A percentile compares a stretch with the other conserved stretches of the same genome.
phyloP scores from a whole-genome alignment of 2,888 invertebrate species.

The Sarcophaga carnaria region DNA sequence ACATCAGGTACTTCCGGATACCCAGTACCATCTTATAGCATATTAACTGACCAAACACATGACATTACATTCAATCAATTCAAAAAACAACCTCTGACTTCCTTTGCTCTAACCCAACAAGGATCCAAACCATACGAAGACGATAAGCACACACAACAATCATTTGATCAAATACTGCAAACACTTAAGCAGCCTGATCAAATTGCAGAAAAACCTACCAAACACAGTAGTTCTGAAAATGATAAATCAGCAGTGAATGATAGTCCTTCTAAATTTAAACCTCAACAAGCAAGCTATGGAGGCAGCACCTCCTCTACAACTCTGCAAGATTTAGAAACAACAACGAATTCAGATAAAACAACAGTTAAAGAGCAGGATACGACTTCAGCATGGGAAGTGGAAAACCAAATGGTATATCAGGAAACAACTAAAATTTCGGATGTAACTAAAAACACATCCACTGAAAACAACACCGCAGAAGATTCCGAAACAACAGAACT shows the following conservation, averaged over 20 bases:
- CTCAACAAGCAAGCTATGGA: constrained; percentile 70
- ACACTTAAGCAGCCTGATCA: constrained; percentile 73
- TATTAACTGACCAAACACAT: constrained; percentile 46
- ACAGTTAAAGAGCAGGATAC: constrained; percentile 68
- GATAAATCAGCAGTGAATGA: neutral
- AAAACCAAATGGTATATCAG: constrained; percentile 68
- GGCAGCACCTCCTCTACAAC: constrained; percentile 73
- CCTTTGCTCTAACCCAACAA: constrained; percentile 68
- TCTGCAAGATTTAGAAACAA: constrained; percentile 70
- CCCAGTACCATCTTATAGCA: constrained; percentile 74
- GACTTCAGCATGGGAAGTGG: constrained; percentile 69
- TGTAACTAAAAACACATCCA: constrained; percentile 37
- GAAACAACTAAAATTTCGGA: constrained; percentile 63
- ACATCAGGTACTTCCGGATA: constrained; percentile 72
- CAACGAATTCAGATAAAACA: constrained; percentile 67
- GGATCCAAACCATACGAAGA: constrained; percentile 68
- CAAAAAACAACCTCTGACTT: constrained; percentile 73
- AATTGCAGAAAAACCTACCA: constrained; percentile 21
- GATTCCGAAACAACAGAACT: constrained; percentile 67
- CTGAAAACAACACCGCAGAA: constrained; percentile 50
- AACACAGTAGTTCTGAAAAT: neutral
- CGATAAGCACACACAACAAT: constrained; percentile 76
- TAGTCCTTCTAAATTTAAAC: neutral
- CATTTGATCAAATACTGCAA: constrained; percentile 80
- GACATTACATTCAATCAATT: constrained; percentile 55